Evolutionary conservation across 2,888 invertebrate genomes (phyloP), one percentile per base, ranked within the genome.

Genomic region (Quadriops clusia): DNA sequence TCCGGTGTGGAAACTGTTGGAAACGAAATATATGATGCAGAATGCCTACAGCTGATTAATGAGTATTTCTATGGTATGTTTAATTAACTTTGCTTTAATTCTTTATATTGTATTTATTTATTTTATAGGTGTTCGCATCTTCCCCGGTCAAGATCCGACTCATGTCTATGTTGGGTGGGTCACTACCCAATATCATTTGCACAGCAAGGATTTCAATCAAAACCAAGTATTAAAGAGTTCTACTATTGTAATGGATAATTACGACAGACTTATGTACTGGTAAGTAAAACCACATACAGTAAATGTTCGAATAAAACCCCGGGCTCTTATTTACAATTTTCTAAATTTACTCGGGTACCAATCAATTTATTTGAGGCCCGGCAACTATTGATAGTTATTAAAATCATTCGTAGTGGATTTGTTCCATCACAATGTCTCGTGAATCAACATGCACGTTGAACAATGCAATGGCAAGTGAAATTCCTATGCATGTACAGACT

Each of bases 81-180:
- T n/a, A n/a, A n/a, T n/a, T n/a, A 12, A 9, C 7, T 14, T 21
- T 17, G n/a, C 3, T 14, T 13, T n/a, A 13, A 17, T 17, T 31
- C 10, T 15, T 34, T 12, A 28, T 28, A 22, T 24, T 33, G 7
- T 18, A 8, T 18, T 29, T 9, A 45, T 45, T 29, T 20, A 17
- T 26, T 30, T 32, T 24, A 8, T 30, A 56, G 77, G 77, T 5
- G 73, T 73, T 36, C 68, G 83, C 38, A 83, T 94, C 39, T 93
- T 87, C 60, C 93, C 94, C 18, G 93, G 93, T 31, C 93, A 94
- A 61, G 93, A 94, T 54, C 90, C 91, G 0, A 77, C 81, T 0
- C 86, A 90, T 54, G 89, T 97, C 13, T 97, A 90, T 60, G 84
- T 98, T 1, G 98, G 99, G 10, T 99, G 98, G 98, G 97, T 99